Evolutionary conservation across 2,797 vertebrate species (phyloP).

Genomic region (Sebastes taczanowskii): DNA sequence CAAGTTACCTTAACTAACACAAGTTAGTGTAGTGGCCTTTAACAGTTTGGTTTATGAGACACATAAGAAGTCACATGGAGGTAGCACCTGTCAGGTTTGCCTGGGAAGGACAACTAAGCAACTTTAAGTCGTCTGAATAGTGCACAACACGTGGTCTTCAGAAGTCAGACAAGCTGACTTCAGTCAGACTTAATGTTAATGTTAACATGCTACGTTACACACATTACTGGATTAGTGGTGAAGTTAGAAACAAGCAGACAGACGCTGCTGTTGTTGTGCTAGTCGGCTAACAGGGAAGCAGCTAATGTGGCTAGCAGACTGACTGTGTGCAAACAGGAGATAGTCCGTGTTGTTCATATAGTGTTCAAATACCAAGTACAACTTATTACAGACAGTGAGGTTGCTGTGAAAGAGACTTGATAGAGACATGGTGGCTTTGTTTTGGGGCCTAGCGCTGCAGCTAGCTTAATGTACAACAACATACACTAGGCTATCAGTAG

Average conservation of each 20-base stretch:
- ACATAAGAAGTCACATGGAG: constrained; percentile 17
- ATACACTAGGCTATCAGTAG: constrained; percentile 18
- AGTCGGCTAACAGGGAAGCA: constrained; percentile 4
- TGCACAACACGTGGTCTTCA: background rate
- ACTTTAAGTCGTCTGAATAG: background rate
- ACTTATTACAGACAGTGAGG: background rate
- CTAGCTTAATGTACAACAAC: constrained; percentile 60
- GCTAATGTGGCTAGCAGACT: constrained; percentile 10
- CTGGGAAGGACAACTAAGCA: background rate
- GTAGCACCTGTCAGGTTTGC: constrained; percentile 46
- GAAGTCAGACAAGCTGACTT: background rate
- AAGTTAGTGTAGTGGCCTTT: background rate
- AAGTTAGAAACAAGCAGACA: no score
- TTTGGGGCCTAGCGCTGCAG: constrained; percentile 60
- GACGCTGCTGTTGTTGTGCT: constrained; percentile 2
- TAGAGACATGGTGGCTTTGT: constrained; percentile 17
- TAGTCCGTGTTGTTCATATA: background rate
- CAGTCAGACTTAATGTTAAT: no score
- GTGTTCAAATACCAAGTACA: background rate
- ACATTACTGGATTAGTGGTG: no score
- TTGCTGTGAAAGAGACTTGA: background rate
- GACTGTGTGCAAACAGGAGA: background rate
- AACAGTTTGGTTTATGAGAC: background rate
- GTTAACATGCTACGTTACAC: no score
- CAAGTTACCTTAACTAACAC: no score